Evolutionary conservation across 2,113 vertebrate species (phyloP).

Genomic region (Ginglymostoma cirratum): DNA sequence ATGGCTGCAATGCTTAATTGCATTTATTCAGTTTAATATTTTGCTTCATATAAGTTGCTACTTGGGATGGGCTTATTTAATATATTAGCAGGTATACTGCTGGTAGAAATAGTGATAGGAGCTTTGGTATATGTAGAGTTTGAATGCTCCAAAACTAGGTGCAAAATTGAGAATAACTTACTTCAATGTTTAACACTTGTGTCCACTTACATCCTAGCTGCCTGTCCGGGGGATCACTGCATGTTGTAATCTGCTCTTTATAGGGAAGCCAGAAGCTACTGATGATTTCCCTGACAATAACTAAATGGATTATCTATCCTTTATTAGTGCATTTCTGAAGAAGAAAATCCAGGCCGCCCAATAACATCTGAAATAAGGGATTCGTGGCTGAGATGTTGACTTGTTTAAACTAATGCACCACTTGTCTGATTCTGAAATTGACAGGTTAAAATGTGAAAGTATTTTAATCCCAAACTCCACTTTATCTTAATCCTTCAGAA

Average conservation of each 20-base stretch:
- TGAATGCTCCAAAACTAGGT: neutral
- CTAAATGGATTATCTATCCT: neutral
- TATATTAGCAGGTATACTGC: too few relatives aligned
- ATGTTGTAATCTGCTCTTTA: neutral
- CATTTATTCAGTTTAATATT: neutral
- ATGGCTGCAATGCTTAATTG: too few relatives aligned
- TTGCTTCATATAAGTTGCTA: neutral
- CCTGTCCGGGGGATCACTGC: neutral
- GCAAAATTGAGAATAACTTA: neutral
- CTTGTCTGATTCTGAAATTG: neutral
- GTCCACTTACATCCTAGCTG: neutral
- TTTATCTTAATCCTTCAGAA: constrained; percentile 26
- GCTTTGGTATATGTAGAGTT: neutral
- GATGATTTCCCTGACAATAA: constrained; percentile 24
- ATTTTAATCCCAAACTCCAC: neutral
- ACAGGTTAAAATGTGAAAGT: neutral
- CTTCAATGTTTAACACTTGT: neutral
- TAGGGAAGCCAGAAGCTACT: neutral
- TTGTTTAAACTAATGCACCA: neutral
- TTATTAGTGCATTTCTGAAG: neutral
- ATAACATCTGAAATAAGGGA: neutral
- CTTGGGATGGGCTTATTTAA: neutral
- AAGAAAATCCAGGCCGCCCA: neutral
- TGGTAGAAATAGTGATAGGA: neutral
- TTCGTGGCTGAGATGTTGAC: neutral